Percentiles rank a stretch among this genome's conserved stretches.
These are phyloP conservation scores for Hypothenemus hampei DNA, from an alignment of 1,140 invertebrate species.

Conservation along the genomic window DNA sequence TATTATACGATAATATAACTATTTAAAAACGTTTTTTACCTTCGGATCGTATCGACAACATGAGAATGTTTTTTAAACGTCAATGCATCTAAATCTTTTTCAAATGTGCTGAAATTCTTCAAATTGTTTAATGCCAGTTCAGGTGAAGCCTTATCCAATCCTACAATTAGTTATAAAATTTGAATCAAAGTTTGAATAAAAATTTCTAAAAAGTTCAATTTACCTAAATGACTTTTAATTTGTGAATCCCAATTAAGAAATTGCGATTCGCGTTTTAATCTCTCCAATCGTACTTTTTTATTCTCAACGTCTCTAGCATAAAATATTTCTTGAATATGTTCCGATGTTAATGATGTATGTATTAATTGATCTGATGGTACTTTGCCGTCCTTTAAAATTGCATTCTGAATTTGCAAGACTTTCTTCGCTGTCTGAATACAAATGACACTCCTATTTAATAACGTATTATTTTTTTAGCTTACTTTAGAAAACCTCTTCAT, in stretches of 20 bases:
- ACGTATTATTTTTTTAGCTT: too few relatives aligned
- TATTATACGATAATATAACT: background rate
- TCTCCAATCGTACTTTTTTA: slow-evolving; percentile 31
- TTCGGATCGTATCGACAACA: slow-evolving; percentile 71
- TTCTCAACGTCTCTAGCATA: slow-evolving; percentile 42
- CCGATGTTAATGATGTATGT: slow-evolving; percentile 27
- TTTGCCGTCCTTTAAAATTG: slow-evolving; percentile 41
- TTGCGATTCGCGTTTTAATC: slow-evolving; percentile 35
- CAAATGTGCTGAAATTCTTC: slow-evolving; percentile 57
- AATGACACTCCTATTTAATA: too few relatives aligned
- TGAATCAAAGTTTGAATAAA: background rate
- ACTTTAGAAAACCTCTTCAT: slow-evolving; percentile 33
- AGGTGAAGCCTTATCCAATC: slow-evolving; percentile 46
- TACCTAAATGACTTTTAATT: slow-evolving; percentile 36
- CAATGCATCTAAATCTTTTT: slow-evolving; percentile 63
- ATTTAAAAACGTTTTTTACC: slow-evolving; percentile 31
- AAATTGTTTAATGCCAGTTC: slow-evolving; percentile 49
- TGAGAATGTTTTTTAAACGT: slow-evolving; percentile 84
- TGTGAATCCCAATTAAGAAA: slow-evolving; percentile 36
- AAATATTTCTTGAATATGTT: slow-evolving; percentile 43
- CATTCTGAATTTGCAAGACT: slow-evolving; percentile 54
- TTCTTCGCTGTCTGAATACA: slow-evolving; percentile 13
- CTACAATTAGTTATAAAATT: slow-evolving; percentile 7
- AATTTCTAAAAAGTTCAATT: background rate
- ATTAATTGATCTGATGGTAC: slow-evolving; percentile 7